Conservation (phyloP, 2,113 vertebrate genomes). For the Ploceus nigricollis region DNA sequence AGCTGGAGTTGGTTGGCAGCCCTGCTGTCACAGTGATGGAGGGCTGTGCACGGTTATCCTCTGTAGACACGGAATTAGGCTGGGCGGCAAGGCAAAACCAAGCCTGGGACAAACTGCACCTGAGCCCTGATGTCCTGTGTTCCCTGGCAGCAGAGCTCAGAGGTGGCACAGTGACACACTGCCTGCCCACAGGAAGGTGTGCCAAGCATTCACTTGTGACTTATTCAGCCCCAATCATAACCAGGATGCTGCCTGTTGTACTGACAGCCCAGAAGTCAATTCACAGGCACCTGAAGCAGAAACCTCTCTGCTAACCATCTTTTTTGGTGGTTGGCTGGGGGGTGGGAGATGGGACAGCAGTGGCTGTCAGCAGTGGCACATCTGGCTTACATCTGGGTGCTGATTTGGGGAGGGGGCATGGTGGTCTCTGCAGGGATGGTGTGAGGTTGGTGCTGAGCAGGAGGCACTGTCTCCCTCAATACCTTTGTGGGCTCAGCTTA, state of each 20-base stretch:
- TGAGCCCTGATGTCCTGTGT: background rate
- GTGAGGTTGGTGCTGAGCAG: background rate
- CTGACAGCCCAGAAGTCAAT: background rate
- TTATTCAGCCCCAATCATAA: background rate
- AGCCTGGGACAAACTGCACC: background rate
- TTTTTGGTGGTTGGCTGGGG: background rate
- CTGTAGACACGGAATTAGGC: background rate
- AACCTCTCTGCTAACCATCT: background rate
- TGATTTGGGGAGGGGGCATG: background rate
- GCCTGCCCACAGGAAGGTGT: background rate
- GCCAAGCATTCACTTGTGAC: background rate
- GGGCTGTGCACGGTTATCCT: background rate
- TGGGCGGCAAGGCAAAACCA: background rate
- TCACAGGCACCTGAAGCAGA: background rate
- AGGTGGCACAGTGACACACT: rapidly evolving
- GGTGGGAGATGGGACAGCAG: background rate
- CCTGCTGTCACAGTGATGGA: background rate
- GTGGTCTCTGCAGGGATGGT: background rate
- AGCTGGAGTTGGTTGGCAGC: background rate
- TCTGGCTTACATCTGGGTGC: background rate
- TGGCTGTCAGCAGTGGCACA: background rate
- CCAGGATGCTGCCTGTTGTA: background rate
- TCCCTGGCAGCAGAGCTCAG: background rate
- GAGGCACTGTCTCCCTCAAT: rapidly evolving
- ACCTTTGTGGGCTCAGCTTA: background rate